Conservation (phyloP, 2,888 invertebrate genomes). For the Xylota sylvarum region DNA sequence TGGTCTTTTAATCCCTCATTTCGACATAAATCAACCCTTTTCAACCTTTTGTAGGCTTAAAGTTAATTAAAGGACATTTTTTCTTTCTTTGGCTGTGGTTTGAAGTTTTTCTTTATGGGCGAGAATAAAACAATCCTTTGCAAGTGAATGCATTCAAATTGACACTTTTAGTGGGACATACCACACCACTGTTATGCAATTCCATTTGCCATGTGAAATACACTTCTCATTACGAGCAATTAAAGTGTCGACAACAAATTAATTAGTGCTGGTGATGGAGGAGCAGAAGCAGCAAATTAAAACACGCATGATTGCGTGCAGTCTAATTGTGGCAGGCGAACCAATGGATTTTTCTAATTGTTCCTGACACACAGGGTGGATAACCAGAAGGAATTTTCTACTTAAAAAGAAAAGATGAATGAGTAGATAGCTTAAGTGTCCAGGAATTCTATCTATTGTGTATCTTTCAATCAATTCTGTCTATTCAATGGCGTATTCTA, state of each 20-base stretch:
- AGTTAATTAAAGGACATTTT: not conserved
- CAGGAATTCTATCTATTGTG: too few species aligned
- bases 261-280: conserved; percentile 33
- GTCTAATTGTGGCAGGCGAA: conserved; percentile 34
- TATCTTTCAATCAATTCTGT: too few species aligned
- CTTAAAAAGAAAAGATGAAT: not conserved
- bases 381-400: not conserved
- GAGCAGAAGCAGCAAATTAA: conserved; percentile 24
- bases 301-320: conserved; percentile 64
- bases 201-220: conserved; percentile 13
- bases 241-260: conserved; percentile 61
- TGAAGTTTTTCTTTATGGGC: not conserved
- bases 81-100: not conserved
- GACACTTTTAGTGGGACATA: not conserved
- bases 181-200: conserved; percentile 28
- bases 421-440: too few species aligned
- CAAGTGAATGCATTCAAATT: conserved; percentile 22
- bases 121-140: not conserved
- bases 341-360: conserved; percentile 19
- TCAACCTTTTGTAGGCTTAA: conserved; percentile 8
- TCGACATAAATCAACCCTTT: conserved; percentile 23
- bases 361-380: not conserved
- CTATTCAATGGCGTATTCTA: too few species aligned
- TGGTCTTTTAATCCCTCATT: conserved; percentile 9
- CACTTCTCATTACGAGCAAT: conserved; percentile 52